Evolutionary conservation across 1,140 invertebrate genomes (phyloP).

Genomic region (Asobara japonica): DNA sequence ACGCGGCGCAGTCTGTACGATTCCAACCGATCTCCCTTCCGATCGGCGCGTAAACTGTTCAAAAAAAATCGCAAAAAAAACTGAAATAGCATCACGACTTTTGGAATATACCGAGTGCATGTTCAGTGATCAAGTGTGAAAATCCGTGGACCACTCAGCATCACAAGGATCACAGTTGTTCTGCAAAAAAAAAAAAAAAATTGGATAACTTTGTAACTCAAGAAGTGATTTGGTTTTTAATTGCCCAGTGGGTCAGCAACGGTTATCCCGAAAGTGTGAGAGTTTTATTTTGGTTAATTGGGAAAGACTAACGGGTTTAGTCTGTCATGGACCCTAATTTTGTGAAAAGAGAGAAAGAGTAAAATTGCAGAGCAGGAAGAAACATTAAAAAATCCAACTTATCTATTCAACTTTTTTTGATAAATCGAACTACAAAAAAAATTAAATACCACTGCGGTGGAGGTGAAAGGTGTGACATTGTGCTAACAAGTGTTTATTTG

Average conservation of each 20-base stretch:
- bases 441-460: not conserved
- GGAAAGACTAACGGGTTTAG: not conserved
- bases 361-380: not conserved
- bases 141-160: too few species aligned
- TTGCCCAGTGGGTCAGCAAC: not conserved
- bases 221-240: too few species aligned
- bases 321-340: not conserved
- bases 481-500: constrained; percentile 23
- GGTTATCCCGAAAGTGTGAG: not conserved
- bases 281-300: not conserved
- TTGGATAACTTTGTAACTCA: too few species aligned
- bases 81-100: too few species aligned
- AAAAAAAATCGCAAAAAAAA: too few species aligned
- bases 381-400: not conserved
- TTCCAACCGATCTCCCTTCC: too few species aligned
- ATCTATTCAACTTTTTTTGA: not conserved
- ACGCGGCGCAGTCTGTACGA: too few species aligned
- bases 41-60: too few species aligned
- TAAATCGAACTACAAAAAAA: not conserved
- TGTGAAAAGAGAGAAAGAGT: not conserved
- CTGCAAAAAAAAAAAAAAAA: too few species aligned
- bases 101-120: too few species aligned
- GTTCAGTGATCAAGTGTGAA: too few species aligned
- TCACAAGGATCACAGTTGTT: too few species aligned
- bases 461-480: not conserved